Percentiles rank a stretch among this genome's conserved stretches.
Conservation (phyloP, 2,113 vertebrate genomes). For the Odontophorus gujanensis region DNA sequence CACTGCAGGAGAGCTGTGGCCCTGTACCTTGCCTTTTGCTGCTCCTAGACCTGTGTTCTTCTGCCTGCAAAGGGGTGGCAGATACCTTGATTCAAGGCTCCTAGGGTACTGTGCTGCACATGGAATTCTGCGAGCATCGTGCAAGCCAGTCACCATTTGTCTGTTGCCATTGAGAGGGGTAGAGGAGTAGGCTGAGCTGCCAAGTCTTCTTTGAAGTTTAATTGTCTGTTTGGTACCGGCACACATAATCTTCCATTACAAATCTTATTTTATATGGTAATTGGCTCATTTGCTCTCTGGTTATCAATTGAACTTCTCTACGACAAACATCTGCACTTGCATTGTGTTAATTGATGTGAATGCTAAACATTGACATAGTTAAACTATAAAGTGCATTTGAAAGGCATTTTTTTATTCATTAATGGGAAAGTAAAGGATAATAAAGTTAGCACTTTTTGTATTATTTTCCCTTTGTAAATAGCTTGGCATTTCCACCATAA, state of each 20-base stretch:
- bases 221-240: constrained; percentile 73
- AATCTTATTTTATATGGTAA: constrained; percentile 73
- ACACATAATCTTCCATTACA: constrained; percentile 62
- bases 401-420: constrained; percentile 64
- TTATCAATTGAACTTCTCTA: constrained; percentile 70
- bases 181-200: constrained; percentile 42
- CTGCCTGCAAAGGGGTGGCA: neutral
- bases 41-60: no score
- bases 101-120: neutral
- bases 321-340: constrained; percentile 73
- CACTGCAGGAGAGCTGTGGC: no score
- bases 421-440: constrained; percentile 46
- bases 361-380: constrained; percentile 37
- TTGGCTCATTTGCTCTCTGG: constrained; percentile 72
- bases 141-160: constrained; percentile 16
- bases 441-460: neutral
- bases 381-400: constrained; percentile 43
- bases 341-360: constrained; percentile 60
- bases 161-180: constrained; percentile 32
- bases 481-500: neutral
- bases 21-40: fast-evolving
- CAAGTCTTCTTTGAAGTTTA: constrained; percentile 71
- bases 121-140: constrained; percentile 43
- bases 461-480: constrained; percentile 34
- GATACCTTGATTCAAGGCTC: neutral